Conservation (phyloP, 2,113 vertebrate species). For the Tringa solitaria region DNA sequence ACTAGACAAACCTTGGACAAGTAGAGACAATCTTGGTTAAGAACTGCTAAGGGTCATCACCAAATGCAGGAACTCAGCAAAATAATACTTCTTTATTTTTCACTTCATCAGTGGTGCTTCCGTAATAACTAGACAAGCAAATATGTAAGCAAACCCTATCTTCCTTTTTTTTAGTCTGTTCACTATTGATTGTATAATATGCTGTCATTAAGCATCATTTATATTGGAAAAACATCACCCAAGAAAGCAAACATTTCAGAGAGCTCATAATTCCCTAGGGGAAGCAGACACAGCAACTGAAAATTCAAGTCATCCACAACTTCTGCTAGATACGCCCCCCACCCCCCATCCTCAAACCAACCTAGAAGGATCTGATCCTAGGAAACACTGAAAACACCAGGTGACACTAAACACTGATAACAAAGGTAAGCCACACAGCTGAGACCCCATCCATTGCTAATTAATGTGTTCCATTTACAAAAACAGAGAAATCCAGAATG, state of each 20-base stretch:
- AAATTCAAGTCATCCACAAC: neutral
- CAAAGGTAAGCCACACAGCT: neutral
- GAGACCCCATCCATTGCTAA: neutral
- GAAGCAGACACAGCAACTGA: neutral
- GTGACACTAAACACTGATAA: neutral
- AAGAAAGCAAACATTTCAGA: slow-evolving; percentile 25
- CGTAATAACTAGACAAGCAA: neutral
- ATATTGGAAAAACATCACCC: slow-evolving; percentile 7
- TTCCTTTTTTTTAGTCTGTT: neutral
- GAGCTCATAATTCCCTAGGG: neutral
- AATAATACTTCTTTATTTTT: neutral
- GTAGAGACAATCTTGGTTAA: no score
- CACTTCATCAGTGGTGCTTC: neutral
- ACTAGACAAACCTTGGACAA: neutral
- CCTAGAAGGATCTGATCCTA: neutral
- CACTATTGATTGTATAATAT: neutral
- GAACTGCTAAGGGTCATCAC: neutral
- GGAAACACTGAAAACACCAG: neutral
- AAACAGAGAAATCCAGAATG: neutral
- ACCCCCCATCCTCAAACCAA: neutral
- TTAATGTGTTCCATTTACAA: neutral
- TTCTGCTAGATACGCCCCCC: neutral
- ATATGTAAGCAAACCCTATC: neutral
- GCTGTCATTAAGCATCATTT: neutral
- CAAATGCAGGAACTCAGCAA: neutral